Evolutionary conservation across 2,888 invertebrate species (phyloP).

Genomic region (Drosophila maculinotata): DNA sequence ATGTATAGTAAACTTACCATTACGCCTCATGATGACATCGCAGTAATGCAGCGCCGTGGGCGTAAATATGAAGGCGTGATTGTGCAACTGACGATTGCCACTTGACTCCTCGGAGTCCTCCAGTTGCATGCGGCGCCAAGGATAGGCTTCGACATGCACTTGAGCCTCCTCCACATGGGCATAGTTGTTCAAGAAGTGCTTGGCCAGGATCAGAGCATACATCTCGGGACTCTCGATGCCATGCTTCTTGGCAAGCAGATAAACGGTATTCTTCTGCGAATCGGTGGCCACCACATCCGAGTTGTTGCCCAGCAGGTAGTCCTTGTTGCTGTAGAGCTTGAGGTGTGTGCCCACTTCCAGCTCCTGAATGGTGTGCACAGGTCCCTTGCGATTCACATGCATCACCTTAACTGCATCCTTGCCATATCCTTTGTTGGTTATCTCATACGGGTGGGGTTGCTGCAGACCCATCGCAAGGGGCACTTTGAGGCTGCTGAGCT

Average conservation of each 20-base stretch:
- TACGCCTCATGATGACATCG: slow-evolving; percentile 88
- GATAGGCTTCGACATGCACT: slow-evolving; percentile 90
- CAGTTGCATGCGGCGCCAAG: slow-evolving; percentile 89
- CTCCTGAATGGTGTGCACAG: slow-evolving; percentile 90
- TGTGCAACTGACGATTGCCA: slow-evolving; percentile 86
- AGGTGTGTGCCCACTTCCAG: slow-evolving; percentile 91
- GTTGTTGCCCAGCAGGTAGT: slow-evolving; percentile 90
- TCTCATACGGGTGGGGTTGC: slow-evolving; percentile 63
- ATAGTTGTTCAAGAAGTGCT: slow-evolving; percentile 91
- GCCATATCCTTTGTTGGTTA: slow-evolving; percentile 86
- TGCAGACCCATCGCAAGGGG: not conserved
- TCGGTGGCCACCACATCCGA: slow-evolving; percentile 93
- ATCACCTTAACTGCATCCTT: slow-evolving; percentile 91
- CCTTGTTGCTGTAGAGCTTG: slow-evolving; percentile 89
- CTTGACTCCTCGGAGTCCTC: slow-evolving; percentile 84
- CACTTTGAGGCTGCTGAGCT: slow-evolving; percentile 15
- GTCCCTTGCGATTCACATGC: slow-evolving; percentile 89
- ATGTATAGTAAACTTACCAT: slow-evolving; percentile 87
- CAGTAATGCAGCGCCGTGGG: slow-evolving; percentile 89
- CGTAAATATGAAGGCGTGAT: slow-evolving; percentile 91
- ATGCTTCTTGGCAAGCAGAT: slow-evolving; percentile 91
- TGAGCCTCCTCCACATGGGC: slow-evolving; percentile 90
- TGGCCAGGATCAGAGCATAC: slow-evolving; percentile 90
- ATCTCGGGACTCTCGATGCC: slow-evolving; percentile 92
- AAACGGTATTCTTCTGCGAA: slow-evolving; percentile 93